These are phyloP conservation scores for Macroramphosus scolopax DNA, from an alignment of 2,797 vertebrate species.

Conservation along the genomic window DNA sequence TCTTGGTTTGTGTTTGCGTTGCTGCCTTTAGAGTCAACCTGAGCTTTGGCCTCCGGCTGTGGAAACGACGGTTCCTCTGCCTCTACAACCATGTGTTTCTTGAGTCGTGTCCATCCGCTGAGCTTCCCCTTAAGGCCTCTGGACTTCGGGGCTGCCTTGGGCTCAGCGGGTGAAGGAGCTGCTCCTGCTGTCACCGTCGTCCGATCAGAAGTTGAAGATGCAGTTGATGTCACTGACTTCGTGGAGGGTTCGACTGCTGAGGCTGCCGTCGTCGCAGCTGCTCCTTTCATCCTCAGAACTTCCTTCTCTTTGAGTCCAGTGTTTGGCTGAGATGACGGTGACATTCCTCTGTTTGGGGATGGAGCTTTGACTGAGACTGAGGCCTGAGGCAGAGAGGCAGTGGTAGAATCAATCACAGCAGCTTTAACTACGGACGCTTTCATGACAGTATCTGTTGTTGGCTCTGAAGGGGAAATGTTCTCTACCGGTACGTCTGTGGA, in stretches of 20 bases:
- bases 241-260: constrained; percentile 49
- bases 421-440: constrained; percentile 60
- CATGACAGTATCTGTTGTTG: constrained; percentile 64
- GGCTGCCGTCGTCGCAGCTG: constrained; percentile 27
- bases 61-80: constrained; percentile 72
- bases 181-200: constrained; percentile 11
- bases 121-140: constrained; percentile 73
- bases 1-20: constrained; percentile 18
- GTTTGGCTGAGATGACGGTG: constrained; percentile 72
- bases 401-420: constrained; percentile 70
- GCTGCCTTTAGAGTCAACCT: constrained; percentile 27
- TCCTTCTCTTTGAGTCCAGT: constrained; percentile 66
- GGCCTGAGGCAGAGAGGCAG: constrained; percentile 59
- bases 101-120: constrained; percentile 88
- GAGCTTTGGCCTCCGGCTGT: constrained; percentile 32
- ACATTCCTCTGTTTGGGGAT: constrained; percentile 70
- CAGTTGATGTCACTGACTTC: constrained; percentile 73
- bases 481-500: constrained; percentile 38
- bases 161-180: constrained; percentile 23
- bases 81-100: constrained; percentile 87
- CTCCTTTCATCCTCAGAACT: constrained; percentile 42
- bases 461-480: constrained; percentile 46
- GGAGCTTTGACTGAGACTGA: constrained; percentile 62
- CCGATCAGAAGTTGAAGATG: constrained; percentile 68
- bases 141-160: constrained; percentile 57